Evolutionary conservation across 2,113 vertebrate species (phyloP).

Genomic region (Alligator sinensis): DNA sequence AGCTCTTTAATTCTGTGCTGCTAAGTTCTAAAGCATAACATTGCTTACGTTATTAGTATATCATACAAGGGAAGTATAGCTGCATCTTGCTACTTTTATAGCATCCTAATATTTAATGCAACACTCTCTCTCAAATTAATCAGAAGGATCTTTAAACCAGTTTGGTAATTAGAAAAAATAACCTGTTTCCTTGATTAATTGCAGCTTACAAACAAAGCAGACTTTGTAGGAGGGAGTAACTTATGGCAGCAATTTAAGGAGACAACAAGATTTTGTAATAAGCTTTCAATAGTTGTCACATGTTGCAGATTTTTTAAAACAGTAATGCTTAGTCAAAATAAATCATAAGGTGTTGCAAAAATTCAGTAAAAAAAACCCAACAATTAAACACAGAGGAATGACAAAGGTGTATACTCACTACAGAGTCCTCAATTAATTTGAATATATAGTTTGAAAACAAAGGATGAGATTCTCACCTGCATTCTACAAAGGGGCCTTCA

Average conservation of each 20-base stretch:
- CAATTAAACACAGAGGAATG: constrained; percentile 47
- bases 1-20: constrained; percentile 13
- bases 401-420: background rate
- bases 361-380: constrained; percentile 31
- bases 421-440: constrained; percentile 37
- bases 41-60: background rate
- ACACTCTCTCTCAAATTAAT: constrained; percentile 18
- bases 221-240: constrained; percentile 57
- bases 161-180: constrained; percentile 68
- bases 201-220: constrained; percentile 40
- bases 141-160: constrained; percentile 39
- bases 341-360: constrained; percentile 9
- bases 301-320: constrained; percentile 57
- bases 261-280: constrained; percentile 52
- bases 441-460: background rate
- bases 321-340: constrained; percentile 44
- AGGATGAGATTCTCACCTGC: background rate
- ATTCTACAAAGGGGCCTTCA: rapidly evolving
- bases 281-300: constrained; percentile 53
- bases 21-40: background rate
- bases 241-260: constrained; percentile 61
- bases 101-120: background rate
- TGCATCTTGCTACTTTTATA: background rate
- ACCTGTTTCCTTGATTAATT: constrained; percentile 69
- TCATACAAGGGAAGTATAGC: background rate